A percentile compares a stretch with the other conserved stretches of the same genome.
Conservation (phyloP, 2,888 invertebrate genomes). For the Branchipolynoe longqiensis region DNA sequence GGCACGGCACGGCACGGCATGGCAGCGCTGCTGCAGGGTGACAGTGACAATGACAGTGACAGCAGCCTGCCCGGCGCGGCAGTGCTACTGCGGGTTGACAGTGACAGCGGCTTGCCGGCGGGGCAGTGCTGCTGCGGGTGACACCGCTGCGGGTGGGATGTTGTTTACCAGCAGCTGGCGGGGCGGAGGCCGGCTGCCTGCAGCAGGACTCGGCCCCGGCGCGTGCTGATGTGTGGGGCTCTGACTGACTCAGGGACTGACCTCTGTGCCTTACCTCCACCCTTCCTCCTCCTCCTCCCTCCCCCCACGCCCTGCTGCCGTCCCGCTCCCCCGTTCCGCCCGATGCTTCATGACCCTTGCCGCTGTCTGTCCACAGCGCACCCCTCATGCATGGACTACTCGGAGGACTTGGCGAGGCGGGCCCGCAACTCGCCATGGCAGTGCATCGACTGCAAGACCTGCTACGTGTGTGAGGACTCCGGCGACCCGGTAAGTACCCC, state of each 20-base stretch:
- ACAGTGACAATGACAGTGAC: not conserved
- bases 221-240: not conserved
- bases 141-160: too few species aligned
- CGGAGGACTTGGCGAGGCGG: slow-evolving; percentile 80
- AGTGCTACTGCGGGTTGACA: too few species aligned
- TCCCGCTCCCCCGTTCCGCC: too few species aligned
- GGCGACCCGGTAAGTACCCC: slow-evolving; percentile 79
- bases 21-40: not conserved
- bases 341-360: not conserved
- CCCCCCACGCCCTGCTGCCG: not conserved
- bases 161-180: too few species aligned
- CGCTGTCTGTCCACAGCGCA: slow-evolving; percentile 80
- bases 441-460: slow-evolving; percentile 94
- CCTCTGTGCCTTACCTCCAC: not conserved
- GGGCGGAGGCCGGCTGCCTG: too few species aligned
- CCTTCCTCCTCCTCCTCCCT: too few species aligned
- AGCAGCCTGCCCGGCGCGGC: too few species aligned
- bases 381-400: slow-evolving; percentile 83
- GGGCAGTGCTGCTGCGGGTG: too few species aligned
- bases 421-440: slow-evolving; percentile 86
- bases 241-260: slow-evolving; percentile 4
- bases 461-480: slow-evolving; percentile 90
- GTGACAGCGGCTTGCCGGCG: too few species aligned
- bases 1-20: not conserved
- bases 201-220: too few species aligned